phyloP scores from a whole-genome alignment of 2,113 vertebrate genomes.

The Megaceryle torquata region DNA sequence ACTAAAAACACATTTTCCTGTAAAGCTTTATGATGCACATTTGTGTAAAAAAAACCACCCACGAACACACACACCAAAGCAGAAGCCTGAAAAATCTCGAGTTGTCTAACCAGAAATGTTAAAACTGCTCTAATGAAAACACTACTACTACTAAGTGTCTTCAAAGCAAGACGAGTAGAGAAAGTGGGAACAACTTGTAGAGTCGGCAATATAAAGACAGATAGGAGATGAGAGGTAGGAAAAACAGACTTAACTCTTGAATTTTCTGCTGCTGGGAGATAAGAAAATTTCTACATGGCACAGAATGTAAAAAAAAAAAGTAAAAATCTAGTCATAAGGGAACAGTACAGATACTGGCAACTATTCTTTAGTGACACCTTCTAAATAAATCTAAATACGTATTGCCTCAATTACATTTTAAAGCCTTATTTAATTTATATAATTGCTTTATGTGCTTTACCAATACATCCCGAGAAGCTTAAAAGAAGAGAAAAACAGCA shows the following conservation, averaged over 20 bases:
- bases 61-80: neutral
- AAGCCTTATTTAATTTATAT: conserved; percentile 6
- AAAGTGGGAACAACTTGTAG: neutral
- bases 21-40: neutral
- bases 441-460: neutral
- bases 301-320: neutral
- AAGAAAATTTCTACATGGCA: neutral
- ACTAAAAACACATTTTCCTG: neutral
- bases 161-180: neutral
- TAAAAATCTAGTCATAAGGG: neutral
- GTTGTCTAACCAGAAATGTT: accelerated
- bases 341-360: neutral
- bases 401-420: neutral
- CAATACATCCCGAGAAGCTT: neutral
- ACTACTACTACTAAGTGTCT: neutral
- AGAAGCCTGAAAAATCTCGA: neutral
- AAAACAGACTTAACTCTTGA: neutral
- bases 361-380: neutral
- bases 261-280: neutral
- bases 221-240: neutral
- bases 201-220: neutral
- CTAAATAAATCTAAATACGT: conserved; percentile 5
- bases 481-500: neutral
- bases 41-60: neutral
- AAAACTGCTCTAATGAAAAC: neutral